A percentile compares a stretch with the other conserved stretches of the same genome.
Conservation (phyloP, 2,888 invertebrate species). For the Drosophila nr. perissopoda region DNA sequence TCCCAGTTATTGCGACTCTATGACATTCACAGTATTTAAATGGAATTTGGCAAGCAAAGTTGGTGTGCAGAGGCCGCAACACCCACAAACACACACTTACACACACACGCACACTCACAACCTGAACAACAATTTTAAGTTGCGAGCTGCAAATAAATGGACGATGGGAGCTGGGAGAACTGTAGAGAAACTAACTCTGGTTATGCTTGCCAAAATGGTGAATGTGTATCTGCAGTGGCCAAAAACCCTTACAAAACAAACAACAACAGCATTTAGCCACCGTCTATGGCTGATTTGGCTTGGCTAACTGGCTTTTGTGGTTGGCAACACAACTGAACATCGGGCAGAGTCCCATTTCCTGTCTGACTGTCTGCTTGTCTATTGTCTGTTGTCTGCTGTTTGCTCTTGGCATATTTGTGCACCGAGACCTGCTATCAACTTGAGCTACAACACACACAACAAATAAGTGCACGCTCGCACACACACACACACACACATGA, state of each 20-base stretch:
- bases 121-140: constrained; percentile 48
- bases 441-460: constrained; percentile 33
- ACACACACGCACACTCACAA: constrained; percentile 32
- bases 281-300: constrained; percentile 56
- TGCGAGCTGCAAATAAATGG: constrained; percentile 20
- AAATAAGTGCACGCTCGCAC: constrained; percentile 2
- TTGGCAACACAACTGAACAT: constrained; percentile 31
- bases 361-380: constrained; percentile 12
- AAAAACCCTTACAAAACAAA: constrained; percentile 50
- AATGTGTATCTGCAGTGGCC: constrained; percentile 74
- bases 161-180: neutral
- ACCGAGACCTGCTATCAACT: constrained; percentile 48
- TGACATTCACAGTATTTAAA: constrained; percentile 70
- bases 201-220: constrained; percentile 71
- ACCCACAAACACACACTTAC: constrained; percentile 35
- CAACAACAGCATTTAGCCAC: constrained; percentile 33
- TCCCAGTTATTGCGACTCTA: constrained; percentile 35
- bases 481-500: constrained; percentile 11
- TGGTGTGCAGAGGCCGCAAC: constrained; percentile 36
- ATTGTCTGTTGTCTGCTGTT: constrained; percentile 34
- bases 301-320: constrained; percentile 64
- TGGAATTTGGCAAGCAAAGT: constrained; percentile 73
- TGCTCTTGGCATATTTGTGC: constrained; percentile 61
- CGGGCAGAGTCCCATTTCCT: constrained; percentile 35
- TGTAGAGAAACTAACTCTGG: constrained; percentile 6